Base-by-base conservation (phyloP, 2,888 invertebrate species). In the Oligia strigilis region DNA sequence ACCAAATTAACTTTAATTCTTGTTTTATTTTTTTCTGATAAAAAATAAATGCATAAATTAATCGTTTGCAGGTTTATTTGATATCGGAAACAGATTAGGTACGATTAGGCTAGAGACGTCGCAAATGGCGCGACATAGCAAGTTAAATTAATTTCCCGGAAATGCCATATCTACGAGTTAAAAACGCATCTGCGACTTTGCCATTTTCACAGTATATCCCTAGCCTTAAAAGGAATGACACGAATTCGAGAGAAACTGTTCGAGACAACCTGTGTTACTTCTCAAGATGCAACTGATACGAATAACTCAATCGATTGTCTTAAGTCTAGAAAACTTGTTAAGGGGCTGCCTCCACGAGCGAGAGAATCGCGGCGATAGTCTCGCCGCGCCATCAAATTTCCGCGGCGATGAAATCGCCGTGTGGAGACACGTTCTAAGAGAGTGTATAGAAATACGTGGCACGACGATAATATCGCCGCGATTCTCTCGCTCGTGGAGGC, bases 151-250 rank as follows among this genome's bases (percentile, higher is more conserved):
- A n/a, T 69, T 67, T n/a, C 11, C 29, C 17, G 17, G 40, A 80
- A 60, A 52, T 60, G 3, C 29, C 19, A 40, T 40, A 52, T 11
- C n/a, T 72, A 55, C 14, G 52, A 58, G 17, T 43, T 17, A 49
- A 40, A 65, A 58, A 58, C 55, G n/a, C 11, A 49, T 55, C 19
- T 64, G 19, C 19, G 13, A n/a, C 11, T 4, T 55, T 64, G 62
- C n/a, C 2, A 71, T 55, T 29, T n/a, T 46, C 40, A 40, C 55
- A 81, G 36, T 81, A 49, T 58, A n/a, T 81, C n/a, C 13, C 46
- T 65, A 52, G 64, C 46, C 40, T 55, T 17, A 55, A 46, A 72
- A 58, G 55, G 49, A 82, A 74, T 79, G 65, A 49, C 36, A 52
- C 43, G 11, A 65, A 75, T 58, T 75, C 6, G 23, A 11, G 46